phyloP scores from a whole-genome alignment of 2,888 invertebrate genomes.

The Drosophila nr. perissopoda region DNA sequence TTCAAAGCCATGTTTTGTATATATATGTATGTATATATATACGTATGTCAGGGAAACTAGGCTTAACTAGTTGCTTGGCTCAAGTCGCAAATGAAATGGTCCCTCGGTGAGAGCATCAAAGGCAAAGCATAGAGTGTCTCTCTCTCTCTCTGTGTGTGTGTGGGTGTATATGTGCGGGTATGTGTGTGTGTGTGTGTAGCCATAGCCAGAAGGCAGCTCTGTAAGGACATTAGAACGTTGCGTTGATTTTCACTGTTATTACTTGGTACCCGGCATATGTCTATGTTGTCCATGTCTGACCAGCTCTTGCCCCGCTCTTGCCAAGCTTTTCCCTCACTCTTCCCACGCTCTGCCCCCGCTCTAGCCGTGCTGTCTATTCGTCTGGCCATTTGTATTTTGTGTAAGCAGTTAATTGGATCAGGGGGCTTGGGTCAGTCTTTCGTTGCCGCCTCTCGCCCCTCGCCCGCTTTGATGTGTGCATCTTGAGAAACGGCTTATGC shows the following conservation, averaged over 20 bases:
- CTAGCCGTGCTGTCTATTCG: slow-evolving; percentile 30
- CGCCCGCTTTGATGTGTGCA: slow-evolving; percentile 5
- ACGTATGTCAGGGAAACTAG: not conserved
- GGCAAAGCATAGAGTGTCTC: not conserved
- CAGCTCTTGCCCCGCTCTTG: not conserved
- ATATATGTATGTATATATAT: not conserved
- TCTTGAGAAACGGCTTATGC: slow-evolving; percentile 44
- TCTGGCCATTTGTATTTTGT: slow-evolving; percentile 75
- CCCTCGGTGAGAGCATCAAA: slow-evolving; percentile 1
- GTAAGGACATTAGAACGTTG: slow-evolving; percentile 47
- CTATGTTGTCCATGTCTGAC: slow-evolving; percentile 43
- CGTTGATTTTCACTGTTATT: slow-evolving; percentile 78
- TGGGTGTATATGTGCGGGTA: not conserved
- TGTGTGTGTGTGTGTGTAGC: slow-evolving; percentile 22
- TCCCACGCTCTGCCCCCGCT: not conserved
- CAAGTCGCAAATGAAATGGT: not conserved
- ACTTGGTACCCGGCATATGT: slow-evolving; percentile 54
- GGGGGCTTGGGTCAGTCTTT: slow-evolving; percentile 41
- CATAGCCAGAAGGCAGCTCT: slow-evolving; percentile 64
- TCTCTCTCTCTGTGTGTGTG: not conserved
- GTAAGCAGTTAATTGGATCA: slow-evolving; percentile 81
- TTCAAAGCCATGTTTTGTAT: not conserved
- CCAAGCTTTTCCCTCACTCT: not conserved
- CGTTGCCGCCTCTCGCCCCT: not conserved
- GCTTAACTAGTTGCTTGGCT: not conserved